phyloP scores from a whole-genome alignment of 2,797 vertebrate species.

The Ciconia nigra region DNA sequence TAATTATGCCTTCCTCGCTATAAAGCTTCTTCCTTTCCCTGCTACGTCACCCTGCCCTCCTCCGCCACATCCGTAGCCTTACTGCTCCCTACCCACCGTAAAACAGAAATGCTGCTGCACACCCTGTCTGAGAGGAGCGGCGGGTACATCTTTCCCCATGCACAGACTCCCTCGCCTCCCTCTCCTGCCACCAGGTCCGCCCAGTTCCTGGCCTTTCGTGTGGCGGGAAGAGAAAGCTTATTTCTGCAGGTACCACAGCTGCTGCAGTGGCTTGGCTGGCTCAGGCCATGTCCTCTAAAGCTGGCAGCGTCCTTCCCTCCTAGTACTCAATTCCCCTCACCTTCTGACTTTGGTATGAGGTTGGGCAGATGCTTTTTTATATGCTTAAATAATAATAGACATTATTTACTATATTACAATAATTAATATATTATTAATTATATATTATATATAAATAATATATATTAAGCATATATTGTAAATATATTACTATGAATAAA shows the following conservation, averaged over 20 bases:
- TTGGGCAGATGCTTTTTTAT: background rate
- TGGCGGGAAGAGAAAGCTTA: background rate
- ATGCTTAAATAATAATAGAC: background rate
- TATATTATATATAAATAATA: background rate
- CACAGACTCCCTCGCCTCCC: background rate
- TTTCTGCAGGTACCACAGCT: background rate
- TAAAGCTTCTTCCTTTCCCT: background rate
- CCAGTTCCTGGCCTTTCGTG: background rate
- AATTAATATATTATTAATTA: background rate
- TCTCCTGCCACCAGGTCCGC: background rate
- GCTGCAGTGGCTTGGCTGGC: background rate
- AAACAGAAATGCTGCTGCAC: background rate
- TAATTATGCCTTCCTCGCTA: too few relatives aligned
- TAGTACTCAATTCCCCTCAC: accelerated
- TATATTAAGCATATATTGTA: background rate
- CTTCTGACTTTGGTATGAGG: background rate
- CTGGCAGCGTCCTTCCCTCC: background rate
- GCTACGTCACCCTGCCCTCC: background rate
- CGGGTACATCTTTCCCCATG: accelerated
- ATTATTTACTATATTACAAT: background rate
- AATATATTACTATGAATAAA: background rate
- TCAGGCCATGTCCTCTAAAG: background rate
- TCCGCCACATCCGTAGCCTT: accelerated
- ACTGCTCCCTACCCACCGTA: background rate
- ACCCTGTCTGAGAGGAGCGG: background rate